These are phyloP conservation scores for Darevskia mixta DNA, from an alignment of 2,797 vertebrate species.

Conservation along the genomic window DNA sequence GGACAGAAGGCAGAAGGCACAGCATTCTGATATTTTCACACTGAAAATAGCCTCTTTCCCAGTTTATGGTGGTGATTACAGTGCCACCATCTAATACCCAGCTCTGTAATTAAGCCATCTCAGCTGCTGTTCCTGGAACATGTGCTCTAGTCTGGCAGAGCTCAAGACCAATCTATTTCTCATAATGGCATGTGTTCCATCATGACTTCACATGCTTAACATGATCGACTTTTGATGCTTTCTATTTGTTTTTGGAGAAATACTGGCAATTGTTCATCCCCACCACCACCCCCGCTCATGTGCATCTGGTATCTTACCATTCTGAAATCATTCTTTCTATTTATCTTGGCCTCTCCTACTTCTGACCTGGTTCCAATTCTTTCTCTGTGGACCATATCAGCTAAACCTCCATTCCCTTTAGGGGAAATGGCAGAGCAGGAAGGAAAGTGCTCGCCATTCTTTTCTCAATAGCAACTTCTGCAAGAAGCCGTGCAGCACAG, in stretches of 20 bases:
- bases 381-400: not conserved
- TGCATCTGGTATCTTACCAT: not conserved
- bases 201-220: too few relatives aligned
- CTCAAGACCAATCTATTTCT: not conserved
- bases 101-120: slow-evolving; percentile 14
- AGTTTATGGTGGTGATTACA: not conserved
- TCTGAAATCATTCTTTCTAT: not conserved
- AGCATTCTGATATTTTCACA: not conserved
- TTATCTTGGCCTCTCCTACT: not conserved
- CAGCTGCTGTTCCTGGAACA: not conserved
- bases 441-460: not conserved
- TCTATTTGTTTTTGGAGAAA: not conserved
- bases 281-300: not conserved
- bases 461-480: not conserved
- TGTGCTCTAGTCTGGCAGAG: not conserved
- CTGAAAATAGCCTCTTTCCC: not conserved
- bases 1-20: not conserved
- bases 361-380: not conserved
- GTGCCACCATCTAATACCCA: not conserved
- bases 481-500: not conserved
- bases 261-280: not conserved
- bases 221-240: too few relatives aligned
- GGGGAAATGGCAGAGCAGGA: not conserved
- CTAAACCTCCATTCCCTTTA: not conserved
- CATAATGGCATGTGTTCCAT: too few relatives aligned